Base-by-base conservation (phyloP, 2,888 invertebrate genomes). In the Troides oblongomaculatus region DNA sequence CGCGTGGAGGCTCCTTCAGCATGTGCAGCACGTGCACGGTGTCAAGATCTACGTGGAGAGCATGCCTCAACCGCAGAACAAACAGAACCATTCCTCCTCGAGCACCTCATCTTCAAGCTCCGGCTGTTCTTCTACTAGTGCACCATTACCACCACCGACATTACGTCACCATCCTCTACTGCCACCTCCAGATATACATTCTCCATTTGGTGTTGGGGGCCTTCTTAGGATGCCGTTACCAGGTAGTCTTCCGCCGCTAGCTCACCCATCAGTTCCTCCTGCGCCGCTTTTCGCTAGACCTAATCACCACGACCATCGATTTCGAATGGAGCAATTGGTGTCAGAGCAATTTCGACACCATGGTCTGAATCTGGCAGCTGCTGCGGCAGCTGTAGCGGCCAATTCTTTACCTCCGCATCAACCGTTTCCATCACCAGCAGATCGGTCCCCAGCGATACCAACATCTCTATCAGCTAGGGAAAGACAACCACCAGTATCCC, bases 1-100 rank as follows among this genome's bases (percentile, higher is more conserved):
- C n/a, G 98, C 99, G 10, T 99, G 99, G 99, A 94, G 96, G 70
- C 93, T 99, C 72, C 95, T 99, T 58, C 98, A 99, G 85, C 99
- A 99, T 87, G 98, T 97, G 43, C 99, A 99, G 87, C 96, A 97
- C 81, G 95, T 96, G 71, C 99, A 99, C 83, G 98, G 98, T 25
- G 96, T 99, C 73, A 97, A 97, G 87, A 97, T 99, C 81, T 99
- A 98, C 93, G 94, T 96, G 66, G 97, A 97, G 79, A 93, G 93
- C 67, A 81, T 89, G 76, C 89, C 91, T 2, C 90, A 89, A 72
- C 88, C 83, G 73, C 86, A 83, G 8, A 86, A 79, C 72, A 87
- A 94, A 84, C 93, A 94, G 81, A 91, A 92, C 81, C 94, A 90
- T 84, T 94, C 93, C 57, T 87, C 93, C 3, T 94, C 94, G 53